phyloP scores from a whole-genome alignment of 2,113 vertebrate genomes.

The Phrynosoma platyrhinos region DNA sequence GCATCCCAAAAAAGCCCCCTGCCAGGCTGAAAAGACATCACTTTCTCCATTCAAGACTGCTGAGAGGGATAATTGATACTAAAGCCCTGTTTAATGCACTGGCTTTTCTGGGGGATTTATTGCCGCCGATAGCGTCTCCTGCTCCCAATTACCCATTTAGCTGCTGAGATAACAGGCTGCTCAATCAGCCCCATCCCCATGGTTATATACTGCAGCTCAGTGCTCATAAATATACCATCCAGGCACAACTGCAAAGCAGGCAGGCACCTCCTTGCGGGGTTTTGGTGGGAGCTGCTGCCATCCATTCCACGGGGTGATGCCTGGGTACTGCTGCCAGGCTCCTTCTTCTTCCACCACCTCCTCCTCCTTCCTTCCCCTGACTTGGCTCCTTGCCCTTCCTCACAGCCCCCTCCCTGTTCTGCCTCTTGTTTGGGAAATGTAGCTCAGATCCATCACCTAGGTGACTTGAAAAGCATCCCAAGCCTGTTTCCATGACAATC shows the following conservation, averaged over 20 bases:
- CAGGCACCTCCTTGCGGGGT: neutral
- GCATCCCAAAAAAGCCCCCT: neutral
- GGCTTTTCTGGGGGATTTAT: slow-evolving; percentile 76
- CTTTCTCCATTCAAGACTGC: neutral
- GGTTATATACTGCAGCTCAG: slow-evolving; percentile 62
- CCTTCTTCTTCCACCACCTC: neutral
- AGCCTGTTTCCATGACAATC: slow-evolving; percentile 71
- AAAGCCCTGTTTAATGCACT: slow-evolving; percentile 77
- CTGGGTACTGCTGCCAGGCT: accelerated
- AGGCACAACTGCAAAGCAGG: slow-evolving; percentile 11
- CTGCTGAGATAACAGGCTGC: slow-evolving; percentile 47
- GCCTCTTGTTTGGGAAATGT: slow-evolving; percentile 51
- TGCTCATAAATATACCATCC: slow-evolving; percentile 64
- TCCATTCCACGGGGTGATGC: accelerated
- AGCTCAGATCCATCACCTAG: slow-evolving; percentile 66
- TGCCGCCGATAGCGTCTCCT: slow-evolving; percentile 57
- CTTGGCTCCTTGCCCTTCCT: neutral
- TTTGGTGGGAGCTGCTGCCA: neutral
- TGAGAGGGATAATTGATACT: slow-evolving; percentile 78
- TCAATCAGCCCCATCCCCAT: slow-evolving; percentile 69
- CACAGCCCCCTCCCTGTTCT: neutral
- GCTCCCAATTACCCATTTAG: slow-evolving; percentile 66
- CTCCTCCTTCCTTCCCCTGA: neutral
- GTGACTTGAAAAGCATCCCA: slow-evolving; percentile 65
- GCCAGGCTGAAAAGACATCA: neutral